phyloP scores from a whole-genome alignment of 2,888 invertebrate species.

The Seira sanloemensis region DNA sequence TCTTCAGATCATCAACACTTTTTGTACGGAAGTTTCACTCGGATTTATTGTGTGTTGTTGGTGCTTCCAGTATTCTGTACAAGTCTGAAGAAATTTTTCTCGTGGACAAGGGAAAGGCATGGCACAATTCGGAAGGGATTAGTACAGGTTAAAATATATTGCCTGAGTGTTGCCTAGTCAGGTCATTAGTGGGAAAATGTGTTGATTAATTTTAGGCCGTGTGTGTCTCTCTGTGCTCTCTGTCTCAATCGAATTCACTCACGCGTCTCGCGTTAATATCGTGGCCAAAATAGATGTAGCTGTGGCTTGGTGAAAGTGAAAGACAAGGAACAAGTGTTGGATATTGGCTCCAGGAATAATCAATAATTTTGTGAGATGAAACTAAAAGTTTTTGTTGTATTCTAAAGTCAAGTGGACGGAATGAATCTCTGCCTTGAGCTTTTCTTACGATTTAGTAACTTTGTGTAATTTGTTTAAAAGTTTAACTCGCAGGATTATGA shows the following conservation, averaged over 20 bases:
- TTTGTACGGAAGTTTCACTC: not conserved
- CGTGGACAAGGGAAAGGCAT: not conserved
- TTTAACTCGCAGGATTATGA: no score
- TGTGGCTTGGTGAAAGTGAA: not conserved
- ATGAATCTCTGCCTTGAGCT: no score
- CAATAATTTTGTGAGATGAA: no score
- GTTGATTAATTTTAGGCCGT: slow-evolving; percentile 7
- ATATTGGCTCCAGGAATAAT: no score
- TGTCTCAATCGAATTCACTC: no score
- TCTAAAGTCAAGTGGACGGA: no score
- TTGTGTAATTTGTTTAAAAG: no score
- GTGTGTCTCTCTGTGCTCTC: no score
- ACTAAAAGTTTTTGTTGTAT: no score
- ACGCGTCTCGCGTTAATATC: not conserved
- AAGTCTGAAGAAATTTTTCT: slow-evolving; percentile 2
- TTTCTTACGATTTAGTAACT: no score
- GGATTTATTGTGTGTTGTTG: not conserved
- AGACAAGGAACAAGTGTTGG: not conserved
- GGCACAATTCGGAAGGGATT: slow-evolving; percentile 1
- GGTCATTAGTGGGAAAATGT: slow-evolving; percentile 4
- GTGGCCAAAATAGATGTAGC: not conserved
- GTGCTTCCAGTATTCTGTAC: not conserved
- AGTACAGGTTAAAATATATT: not conserved
- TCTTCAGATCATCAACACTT: slow-evolving; percentile 27
- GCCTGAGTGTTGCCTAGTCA: not conserved